Percentiles rank a stretch among this genome's conserved stretches.
These are phyloP conservation scores for Odobenus rosmarus DNA, from an alignment of 2,113 vertebrate genomes.

Conservation along the genomic window DNA sequence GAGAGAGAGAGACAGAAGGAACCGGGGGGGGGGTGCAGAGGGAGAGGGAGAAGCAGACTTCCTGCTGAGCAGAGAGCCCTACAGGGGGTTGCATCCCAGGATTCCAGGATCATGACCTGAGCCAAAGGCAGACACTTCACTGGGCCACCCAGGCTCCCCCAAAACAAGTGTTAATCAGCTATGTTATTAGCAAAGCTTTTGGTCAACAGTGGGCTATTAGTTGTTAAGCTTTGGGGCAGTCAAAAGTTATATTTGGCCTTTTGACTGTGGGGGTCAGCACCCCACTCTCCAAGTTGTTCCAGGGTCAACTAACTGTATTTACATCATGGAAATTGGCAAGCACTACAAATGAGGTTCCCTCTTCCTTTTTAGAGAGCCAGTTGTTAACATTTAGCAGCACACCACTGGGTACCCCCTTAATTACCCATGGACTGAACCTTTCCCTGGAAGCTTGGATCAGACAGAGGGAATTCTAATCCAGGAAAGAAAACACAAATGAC, in stretches of 20 bases:
- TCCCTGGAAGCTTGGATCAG: too few species aligned
- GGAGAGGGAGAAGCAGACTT: too few species aligned
- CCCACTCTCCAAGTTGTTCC: background rate
- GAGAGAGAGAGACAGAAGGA: background rate
- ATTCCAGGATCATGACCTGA: too few species aligned
- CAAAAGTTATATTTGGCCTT: background rate
- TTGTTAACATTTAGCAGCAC: background rate
- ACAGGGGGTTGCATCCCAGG: too few species aligned
- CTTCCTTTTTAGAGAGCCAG: background rate
- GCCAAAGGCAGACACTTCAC: too few species aligned
- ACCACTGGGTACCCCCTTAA: background rate
- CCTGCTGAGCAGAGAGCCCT: background rate
- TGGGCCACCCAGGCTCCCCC: too few species aligned
- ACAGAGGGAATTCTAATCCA: background rate
- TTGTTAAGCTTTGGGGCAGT: background rate
- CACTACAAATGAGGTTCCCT: background rate
- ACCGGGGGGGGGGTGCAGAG: background rate
- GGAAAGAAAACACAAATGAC: background rate
- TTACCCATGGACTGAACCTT: background rate
- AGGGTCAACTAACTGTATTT: background rate
- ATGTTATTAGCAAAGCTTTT: background rate
- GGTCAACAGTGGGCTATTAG: background rate
- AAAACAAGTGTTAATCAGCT: background rate
- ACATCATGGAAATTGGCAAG: background rate
- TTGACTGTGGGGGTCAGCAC: background rate